Evolutionary conservation across 2,888 invertebrate species (phyloP), one percentile per base, ranked within the genome.

Genomic region (Dasypolia templi): DNA sequence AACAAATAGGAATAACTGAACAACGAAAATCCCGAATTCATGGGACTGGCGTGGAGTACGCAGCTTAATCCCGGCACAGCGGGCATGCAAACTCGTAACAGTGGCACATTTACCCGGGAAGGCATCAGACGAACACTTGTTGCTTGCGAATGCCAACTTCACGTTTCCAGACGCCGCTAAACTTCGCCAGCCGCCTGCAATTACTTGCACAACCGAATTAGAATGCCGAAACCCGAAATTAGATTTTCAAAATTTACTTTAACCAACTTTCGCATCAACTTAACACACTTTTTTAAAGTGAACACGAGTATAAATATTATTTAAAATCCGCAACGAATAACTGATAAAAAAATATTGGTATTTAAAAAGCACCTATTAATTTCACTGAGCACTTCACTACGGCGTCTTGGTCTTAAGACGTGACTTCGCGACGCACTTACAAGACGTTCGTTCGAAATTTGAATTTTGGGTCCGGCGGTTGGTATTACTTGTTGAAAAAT

Each of bases 71-170:
- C 93, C 89, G 91, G 90, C 86, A 88, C 90, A 93, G 92, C 92
- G 92, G 92, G 94, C 95, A 95, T 96, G 96, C 96, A 95, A 95
- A 95, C 91, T 92, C 91, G 93, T 93, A 94, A 94, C 93, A 94
- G 91, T 93, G 91, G 91, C 93, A 94, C 94, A 94, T 93, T 96
- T 96, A 96, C 96, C 96, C 93, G 93, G 92, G 89, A 93, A 93
- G 90, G 93, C 96, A 96, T 96, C 94, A 91, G 95, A 77, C 93
- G 93, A 89, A 93, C 95, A 96, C 96, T 95, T 96, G 96, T 96
- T 96, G 96, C 95, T 89, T 86, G 86, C 84, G 82, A 89, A 88
- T 89, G 89, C 93, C 92, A 94, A 95, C 93, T 94, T 92, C 90
- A 88, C 90, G 81, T 80, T 88, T 87, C 86, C 87, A 87, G 87